A percentile compares a stretch with the other conserved stretches of the same genome.
These are phyloP conservation scores for Perca schrenkii DNA, from an alignment of 2,113 vertebrate species.

Conservation along the genomic window DNA sequence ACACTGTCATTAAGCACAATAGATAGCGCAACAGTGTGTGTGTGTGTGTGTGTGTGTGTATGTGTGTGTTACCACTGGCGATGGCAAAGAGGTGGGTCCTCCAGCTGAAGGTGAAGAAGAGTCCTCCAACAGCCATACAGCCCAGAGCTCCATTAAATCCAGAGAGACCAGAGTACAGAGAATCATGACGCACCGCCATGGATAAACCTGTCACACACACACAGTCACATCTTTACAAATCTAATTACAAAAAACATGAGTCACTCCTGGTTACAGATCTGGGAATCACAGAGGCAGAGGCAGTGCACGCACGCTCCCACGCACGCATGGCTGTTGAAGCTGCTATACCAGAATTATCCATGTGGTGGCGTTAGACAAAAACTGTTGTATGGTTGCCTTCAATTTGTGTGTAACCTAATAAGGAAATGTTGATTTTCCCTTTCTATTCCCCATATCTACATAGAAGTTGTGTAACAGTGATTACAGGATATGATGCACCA, in stretches of 20 bases:
- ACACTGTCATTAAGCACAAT: background rate
- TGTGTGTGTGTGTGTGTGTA: conserved; percentile 37
- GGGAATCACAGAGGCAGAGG: background rate
- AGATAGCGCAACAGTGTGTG: background rate
- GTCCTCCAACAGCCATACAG: conserved; percentile 82
- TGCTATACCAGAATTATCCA: conserved; percentile 46
- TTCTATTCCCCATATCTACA: background rate
- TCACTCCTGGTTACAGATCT: background rate
- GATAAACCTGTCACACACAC: conserved; percentile 77
- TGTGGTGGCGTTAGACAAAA: conserved; percentile 39
- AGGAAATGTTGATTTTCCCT: conserved; percentile 20
- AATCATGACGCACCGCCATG: conserved; percentile 69
- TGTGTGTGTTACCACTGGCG: conserved; percentile 72
- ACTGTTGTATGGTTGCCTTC: background rate
- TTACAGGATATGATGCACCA: conserved; percentile 15
- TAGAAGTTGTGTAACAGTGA: background rate
- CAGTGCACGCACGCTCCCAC: background rate
- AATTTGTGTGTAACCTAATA: conserved; percentile 36
- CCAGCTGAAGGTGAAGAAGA: conserved; percentile 82
- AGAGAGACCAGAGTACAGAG: conserved; percentile 79
- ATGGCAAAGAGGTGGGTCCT: conserved; percentile 81
- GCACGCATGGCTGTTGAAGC: background rate
- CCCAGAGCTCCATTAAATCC: conserved; percentile 85
- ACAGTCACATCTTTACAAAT: conserved; percentile 1
- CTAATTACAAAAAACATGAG: background rate